Evolutionary conservation across 30 jellyfish, hydroid and myxozoan species (phyloP).

Genomic region (Calvadosia cruxmelitensis): DNA sequence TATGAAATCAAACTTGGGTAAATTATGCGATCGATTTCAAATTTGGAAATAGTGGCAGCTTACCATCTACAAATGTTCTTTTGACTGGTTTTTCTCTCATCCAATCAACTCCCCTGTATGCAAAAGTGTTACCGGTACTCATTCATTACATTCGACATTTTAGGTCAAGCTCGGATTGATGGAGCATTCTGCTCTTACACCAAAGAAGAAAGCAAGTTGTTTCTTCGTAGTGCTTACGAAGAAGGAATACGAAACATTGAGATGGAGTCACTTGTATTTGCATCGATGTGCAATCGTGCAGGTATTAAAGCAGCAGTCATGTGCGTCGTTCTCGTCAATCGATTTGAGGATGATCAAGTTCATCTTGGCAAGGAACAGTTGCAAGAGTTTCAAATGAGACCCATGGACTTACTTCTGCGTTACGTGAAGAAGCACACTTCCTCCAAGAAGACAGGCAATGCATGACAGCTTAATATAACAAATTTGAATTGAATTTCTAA

Average conservation of each 20-base stretch:
- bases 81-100: too few species aligned
- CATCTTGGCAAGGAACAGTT: slow-evolving; percentile 18
- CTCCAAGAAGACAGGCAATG: background rate
- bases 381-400: slow-evolving; percentile 61
- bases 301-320: slow-evolving; percentile 68
- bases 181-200: slow-evolving; percentile 85
- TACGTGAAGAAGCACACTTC: slow-evolving; percentile 36
- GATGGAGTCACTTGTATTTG: slow-evolving; percentile 85
- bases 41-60: too few species aligned
- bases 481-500: too few species aligned
- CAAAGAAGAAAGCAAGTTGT: slow-evolving; percentile 41
- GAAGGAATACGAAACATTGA: slow-evolving; percentile 74
- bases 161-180: slow-evolving; percentile 87
- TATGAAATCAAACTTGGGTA: too few species aligned
- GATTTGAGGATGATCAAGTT: slow-evolving; percentile 59
- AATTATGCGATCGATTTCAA: too few species aligned
- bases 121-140: background rate
- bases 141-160: background rate
- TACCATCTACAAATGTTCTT: too few species aligned
- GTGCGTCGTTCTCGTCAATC: slow-evolving; percentile 57
- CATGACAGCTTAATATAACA: too few species aligned
- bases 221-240: slow-evolving; percentile 32
- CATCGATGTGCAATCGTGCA: slow-evolving; percentile 89
- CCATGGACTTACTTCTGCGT: slow-evolving; percentile 53
- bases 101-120: background rate